Evolutionary conservation across 1,140 invertebrate genomes (phyloP).

Genomic region (Plutomurus gul): DNA sequence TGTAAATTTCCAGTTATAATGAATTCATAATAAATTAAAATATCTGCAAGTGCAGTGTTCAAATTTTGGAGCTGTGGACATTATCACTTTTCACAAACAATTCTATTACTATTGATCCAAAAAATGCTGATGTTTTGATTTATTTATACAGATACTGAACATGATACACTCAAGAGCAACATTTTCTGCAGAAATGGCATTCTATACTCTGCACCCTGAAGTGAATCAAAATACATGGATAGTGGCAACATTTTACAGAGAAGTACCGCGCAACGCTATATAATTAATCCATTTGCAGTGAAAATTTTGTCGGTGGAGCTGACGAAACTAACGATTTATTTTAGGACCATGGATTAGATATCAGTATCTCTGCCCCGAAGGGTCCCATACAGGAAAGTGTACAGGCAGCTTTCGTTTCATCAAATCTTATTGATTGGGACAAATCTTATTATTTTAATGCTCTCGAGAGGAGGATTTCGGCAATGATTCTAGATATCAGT

Average conservation of each 20-base stretch:
- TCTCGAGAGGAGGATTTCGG: not conserved
- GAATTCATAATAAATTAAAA: no score
- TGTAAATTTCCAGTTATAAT: no score
- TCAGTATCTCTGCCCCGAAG: constrained; percentile 15
- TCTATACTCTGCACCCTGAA: not conserved
- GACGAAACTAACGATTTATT: not conserved
- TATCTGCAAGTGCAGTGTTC: no score
- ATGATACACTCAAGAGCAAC: not conserved
- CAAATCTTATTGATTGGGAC: constrained; percentile 26
- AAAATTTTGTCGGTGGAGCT: not conserved
- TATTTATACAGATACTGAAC: not conserved
- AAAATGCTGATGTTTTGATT: no score
- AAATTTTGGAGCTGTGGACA: not conserved
- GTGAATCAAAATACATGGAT: not conserved
- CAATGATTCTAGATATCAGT: constrained; percentile 24
- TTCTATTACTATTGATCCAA: not conserved
- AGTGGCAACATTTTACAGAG: not conserved
- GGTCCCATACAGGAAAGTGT: not conserved
- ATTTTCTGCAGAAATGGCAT: not conserved
- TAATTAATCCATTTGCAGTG: not conserved
- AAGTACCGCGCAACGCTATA: not conserved
- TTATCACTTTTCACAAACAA: not conserved
- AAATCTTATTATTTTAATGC: not conserved
- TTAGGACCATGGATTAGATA: constrained; percentile 14
- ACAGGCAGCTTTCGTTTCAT: not conserved